These are phyloP conservation scores for Scyliorhinus canicula DNA, from an alignment of 2,797 vertebrate species.

Conservation along the genomic window DNA sequence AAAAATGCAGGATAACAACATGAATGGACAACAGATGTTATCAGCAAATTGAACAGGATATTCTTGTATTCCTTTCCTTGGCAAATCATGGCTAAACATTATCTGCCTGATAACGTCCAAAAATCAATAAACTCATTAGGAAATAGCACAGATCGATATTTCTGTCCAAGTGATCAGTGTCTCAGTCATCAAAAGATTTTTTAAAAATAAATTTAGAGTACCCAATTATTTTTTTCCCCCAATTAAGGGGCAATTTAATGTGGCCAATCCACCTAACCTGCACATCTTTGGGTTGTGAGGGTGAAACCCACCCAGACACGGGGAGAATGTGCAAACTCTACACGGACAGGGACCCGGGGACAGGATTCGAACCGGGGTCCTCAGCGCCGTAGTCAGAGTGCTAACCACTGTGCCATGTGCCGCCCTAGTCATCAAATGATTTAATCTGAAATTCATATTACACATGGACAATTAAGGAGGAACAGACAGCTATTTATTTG, in stretches of 20 bases:
- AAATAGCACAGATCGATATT: constrained; percentile 8
- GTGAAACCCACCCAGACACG: too few relatives aligned
- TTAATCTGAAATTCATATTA: not conserved
- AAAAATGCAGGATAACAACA: not conserved
- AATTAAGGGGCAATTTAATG: too few relatives aligned
- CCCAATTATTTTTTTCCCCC: too few relatives aligned
- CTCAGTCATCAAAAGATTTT: not conserved
- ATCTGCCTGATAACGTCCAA: not conserved
- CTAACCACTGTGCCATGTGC: too few relatives aligned
- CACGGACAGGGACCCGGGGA: too few relatives aligned
- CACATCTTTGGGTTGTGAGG: too few relatives aligned
- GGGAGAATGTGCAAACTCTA: too few relatives aligned
- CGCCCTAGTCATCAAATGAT: not conserved
- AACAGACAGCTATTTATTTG: not conserved
- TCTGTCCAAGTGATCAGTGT: not conserved
- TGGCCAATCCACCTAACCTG: too few relatives aligned
- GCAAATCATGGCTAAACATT: not conserved
- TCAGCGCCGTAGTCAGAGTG: too few relatives aligned
- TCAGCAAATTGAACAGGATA: not conserved
- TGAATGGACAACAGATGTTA: not conserved
- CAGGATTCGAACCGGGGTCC: too few relatives aligned
- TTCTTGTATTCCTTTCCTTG: not conserved
- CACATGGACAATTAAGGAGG: not conserved
- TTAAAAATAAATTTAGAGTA: too few relatives aligned
- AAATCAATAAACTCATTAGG: constrained; percentile 3